A percentile compares a stretch with the other conserved stretches of the same genome.
Evolutionary conservation across 1,140 invertebrate genomes (phyloP).

Genomic region (Eupeodes corollae): DNA sequence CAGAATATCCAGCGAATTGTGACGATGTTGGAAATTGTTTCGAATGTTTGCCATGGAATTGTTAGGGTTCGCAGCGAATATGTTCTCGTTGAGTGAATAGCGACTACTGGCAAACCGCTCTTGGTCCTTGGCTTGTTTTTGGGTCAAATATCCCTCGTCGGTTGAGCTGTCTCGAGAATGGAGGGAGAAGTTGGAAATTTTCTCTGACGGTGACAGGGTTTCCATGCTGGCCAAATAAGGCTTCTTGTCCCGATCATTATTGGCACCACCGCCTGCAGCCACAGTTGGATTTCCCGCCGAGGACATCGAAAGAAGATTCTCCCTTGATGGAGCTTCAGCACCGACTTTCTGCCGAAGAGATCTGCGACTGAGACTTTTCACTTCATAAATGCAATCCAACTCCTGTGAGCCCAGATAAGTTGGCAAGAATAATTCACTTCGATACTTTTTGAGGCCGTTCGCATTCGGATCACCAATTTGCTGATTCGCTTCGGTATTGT

Average conservation of each 20-base stretch:
- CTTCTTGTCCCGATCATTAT: slow-evolving; percentile 18
- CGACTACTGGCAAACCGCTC: slow-evolving; percentile 18
- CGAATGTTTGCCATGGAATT: slow-evolving; percentile 19
- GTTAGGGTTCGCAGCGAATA: slow-evolving; percentile 18
- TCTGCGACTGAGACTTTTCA: slow-evolving; percentile 26
- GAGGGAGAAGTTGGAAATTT: slow-evolving; percentile 16
- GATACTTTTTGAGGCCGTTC: slow-evolving; percentile 24
- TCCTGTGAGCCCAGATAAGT: slow-evolving; percentile 28
- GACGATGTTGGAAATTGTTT: slow-evolving; percentile 17
- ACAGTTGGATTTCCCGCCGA: slow-evolving; percentile 21
- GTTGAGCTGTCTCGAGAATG: slow-evolving; percentile 17
- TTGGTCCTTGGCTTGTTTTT: slow-evolving; percentile 13
- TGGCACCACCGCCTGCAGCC: slow-evolving; percentile 22
- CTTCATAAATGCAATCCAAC: slow-evolving; percentile 26
- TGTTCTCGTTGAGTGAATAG: slow-evolving; percentile 29
- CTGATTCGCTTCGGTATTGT: slow-evolving; percentile 36
- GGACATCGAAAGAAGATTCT: slow-evolving; percentile 30
- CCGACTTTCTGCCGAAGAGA: slow-evolving; percentile 29
- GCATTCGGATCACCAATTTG: slow-evolving; percentile 31
- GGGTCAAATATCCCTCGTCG: slow-evolving; percentile 22
- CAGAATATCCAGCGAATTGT: slow-evolving; percentile 31
- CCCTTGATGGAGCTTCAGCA: slow-evolving; percentile 25
- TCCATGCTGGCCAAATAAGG: slow-evolving; percentile 29
- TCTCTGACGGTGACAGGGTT: slow-evolving; percentile 32
- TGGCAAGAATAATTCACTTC: slow-evolving; percentile 32